Percentiles rank a stretch among this genome's conserved stretches.
phyloP scores from a whole-genome alignment of 92 coral and sea anemone genomes.

The Epizoanthus ramosus region DNA sequence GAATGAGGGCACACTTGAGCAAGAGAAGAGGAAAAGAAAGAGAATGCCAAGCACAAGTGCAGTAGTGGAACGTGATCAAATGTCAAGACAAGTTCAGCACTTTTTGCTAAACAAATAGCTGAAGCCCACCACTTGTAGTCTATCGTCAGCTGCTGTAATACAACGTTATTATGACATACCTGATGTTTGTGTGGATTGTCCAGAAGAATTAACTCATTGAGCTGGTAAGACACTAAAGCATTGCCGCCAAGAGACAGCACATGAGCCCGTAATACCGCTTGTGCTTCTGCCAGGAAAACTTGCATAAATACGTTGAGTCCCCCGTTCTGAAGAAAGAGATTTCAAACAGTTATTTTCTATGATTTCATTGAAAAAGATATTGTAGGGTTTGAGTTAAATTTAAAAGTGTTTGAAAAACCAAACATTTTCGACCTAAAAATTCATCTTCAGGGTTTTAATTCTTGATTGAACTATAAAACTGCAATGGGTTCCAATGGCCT shows the following conservation, averaged over 20 bases:
- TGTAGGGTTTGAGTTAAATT: too few species aligned
- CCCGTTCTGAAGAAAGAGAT: conserved; percentile 73
- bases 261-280: conserved; percentile 91
- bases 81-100: not conserved
- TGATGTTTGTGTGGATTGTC: conserved; percentile 98
- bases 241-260: conserved; percentile 94
- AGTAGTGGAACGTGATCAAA: too few species aligned
- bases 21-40: too few species aligned
- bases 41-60: too few species aligned
- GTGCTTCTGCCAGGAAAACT: conserved; percentile 95
- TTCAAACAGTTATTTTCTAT: too few species aligned
- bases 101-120: not conserved
- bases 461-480: not conserved
- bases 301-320: conserved; percentile 96
- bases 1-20: too few species aligned
- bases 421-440: too few species aligned
- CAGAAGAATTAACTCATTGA: conserved; percentile 84
- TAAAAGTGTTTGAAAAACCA: too few species aligned
- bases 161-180: conserved; percentile 47
- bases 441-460: too few species aligned
- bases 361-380: too few species aligned
- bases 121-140: too few species aligned
- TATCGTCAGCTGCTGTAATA: not conserved
- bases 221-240: conserved; percentile 86
- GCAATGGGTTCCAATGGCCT: not conserved